Percentiles rank a stretch among this genome's conserved stretches.
Evolutionary conservation across 2,113 vertebrate species (phyloP).

Genomic region (Cettia cetti): DNA sequence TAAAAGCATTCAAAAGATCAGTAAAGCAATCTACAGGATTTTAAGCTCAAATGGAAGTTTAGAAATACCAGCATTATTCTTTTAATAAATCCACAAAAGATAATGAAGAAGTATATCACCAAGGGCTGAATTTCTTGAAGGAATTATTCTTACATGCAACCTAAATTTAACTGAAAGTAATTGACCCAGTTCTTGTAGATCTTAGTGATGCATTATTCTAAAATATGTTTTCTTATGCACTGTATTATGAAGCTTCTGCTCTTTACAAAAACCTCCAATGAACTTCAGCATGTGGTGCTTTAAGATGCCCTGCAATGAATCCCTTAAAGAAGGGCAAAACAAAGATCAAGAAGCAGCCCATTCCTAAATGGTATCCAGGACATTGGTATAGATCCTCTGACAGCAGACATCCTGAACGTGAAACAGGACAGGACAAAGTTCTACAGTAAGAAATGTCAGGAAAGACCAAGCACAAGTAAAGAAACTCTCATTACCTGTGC

Average conservation of each 20-base stretch:
- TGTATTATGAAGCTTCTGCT: not conserved
- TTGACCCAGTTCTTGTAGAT: not conserved
- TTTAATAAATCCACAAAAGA: not conserved
- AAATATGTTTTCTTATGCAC: not conserved
- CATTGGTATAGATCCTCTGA: not conserved
- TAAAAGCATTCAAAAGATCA: not conserved
- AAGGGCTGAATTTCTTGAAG: not conserved
- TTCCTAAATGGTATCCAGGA: not conserved
- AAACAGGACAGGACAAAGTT: not conserved
- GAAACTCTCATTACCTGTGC: not conserved
- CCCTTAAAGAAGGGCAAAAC: not conserved
- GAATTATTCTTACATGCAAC: not conserved
- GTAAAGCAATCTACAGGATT: not conserved
- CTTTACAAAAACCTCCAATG: not conserved
- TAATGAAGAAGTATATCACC: not conserved
- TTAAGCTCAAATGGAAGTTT: not conserved
- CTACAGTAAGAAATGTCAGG: not conserved
- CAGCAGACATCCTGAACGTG: rapidly evolving
- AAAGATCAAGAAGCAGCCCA: not conserved
- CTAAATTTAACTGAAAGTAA: not conserved
- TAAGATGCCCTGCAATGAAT: not conserved
- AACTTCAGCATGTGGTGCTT: rapidly evolving
- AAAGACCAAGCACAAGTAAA: not conserved
- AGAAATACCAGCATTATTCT: not conserved
- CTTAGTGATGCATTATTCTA: not conserved